phyloP scores from a whole-genome alignment of 2,113 vertebrate species.

The Lophius piscatorius region DNA sequence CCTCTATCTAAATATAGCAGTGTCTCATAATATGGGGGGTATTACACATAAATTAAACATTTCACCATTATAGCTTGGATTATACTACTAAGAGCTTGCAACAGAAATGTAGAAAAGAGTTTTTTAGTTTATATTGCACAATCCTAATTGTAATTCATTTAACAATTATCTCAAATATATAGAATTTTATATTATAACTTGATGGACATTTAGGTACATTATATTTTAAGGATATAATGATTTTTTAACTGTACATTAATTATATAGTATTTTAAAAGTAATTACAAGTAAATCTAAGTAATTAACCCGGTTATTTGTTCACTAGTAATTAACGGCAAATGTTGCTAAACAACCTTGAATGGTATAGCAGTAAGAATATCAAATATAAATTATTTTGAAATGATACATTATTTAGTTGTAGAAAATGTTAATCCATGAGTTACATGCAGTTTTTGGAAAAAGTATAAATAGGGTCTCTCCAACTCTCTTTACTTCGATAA shows the following conservation, averaged over 20 bases:
- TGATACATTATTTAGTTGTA: too few species aligned
- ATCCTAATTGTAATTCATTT: background rate
- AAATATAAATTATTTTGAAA: background rate
- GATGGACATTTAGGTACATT: background rate
- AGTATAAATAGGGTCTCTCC: too few species aligned
- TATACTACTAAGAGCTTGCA: conserved; percentile 34
- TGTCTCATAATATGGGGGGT: conserved; percentile 63
- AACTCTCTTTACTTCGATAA: too few species aligned
- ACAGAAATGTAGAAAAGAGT: conserved; percentile 20
- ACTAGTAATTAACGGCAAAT: too few species aligned
- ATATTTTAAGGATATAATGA: conserved; percentile 5
- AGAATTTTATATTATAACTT: conserved; percentile 8
- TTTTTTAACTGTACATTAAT: too few species aligned
- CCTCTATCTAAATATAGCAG: conserved; percentile 72
- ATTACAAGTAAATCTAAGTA: background rate
- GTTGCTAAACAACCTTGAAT: background rate
- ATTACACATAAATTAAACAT: conserved; percentile 67
- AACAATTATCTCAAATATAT: conserved; percentile 31
- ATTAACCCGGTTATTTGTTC: background rate
- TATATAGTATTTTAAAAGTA: conserved; percentile 9
- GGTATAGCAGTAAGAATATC: background rate
- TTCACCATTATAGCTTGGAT: conserved; percentile 37
- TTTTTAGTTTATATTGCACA: conserved; percentile 22
- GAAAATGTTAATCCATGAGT: too few species aligned
- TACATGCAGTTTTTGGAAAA: too few species aligned